These are phyloP conservation scores for Smittia sp. DNA, from an alignment of 2,888 invertebrate species.

Conservation along the genomic window DNA sequence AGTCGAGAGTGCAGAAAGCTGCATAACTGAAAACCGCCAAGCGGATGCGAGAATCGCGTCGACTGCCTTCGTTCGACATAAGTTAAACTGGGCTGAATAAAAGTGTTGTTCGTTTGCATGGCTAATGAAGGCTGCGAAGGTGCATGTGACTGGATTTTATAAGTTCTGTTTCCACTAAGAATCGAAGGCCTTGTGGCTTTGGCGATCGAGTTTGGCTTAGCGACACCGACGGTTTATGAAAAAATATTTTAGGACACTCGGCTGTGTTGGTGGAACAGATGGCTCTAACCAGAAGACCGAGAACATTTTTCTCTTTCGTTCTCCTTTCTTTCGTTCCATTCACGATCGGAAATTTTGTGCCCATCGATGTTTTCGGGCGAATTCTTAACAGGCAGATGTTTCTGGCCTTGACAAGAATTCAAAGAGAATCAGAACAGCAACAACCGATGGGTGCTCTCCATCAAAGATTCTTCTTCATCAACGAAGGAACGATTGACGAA, in stretches of 20 bases:
- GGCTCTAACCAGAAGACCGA: too few species aligned
- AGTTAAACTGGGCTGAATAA: background rate
- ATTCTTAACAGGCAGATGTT: slow-evolving; percentile 30
- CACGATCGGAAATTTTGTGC: background rate
- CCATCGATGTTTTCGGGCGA: background rate
- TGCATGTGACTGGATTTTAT: too few species aligned
- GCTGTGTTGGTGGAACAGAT: too few species aligned
- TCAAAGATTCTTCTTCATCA: background rate
- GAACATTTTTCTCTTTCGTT: too few species aligned
- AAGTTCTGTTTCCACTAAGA: too few species aligned
- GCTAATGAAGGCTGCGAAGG: too few species aligned
- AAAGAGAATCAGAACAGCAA: background rate
- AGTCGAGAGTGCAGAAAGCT: background rate
- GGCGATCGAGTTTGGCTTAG: too few species aligned
- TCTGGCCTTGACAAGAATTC: background rate
- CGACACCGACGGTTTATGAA: too few species aligned
- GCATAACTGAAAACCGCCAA: slow-evolving; percentile 1
- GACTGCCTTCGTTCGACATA: background rate
- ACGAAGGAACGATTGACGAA: slow-evolving; percentile 1
- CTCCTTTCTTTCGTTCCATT: background rate
- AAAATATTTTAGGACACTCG: too few species aligned
- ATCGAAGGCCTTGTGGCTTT: too few species aligned
- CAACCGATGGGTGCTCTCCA: background rate
- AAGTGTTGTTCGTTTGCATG: too few species aligned
- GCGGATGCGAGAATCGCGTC: background rate